A percentile compares a stretch with the other conserved stretches of the same genome.
Evolutionary conservation across 2,113 vertebrate species (phyloP).

Genomic region (Lophotis ruficrista): DNA sequence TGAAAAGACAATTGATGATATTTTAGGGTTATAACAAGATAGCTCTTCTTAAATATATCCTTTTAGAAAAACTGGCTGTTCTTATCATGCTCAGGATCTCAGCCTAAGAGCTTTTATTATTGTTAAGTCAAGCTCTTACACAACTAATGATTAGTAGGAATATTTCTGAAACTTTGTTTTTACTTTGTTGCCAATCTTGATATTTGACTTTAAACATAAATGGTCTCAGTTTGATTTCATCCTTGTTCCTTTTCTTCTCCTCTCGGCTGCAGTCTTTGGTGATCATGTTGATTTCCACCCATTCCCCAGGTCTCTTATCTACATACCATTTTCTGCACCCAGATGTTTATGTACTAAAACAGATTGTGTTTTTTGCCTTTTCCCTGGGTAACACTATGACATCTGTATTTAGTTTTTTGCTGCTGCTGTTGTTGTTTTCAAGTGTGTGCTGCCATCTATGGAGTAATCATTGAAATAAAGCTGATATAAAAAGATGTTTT

Average conservation of each 20-base stretch:
- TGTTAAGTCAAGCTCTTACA: not conserved
- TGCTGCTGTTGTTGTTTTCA: not conserved
- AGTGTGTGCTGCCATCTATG: constrained; percentile 48
- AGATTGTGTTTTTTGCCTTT: not conserved
- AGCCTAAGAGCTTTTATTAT: not conserved
- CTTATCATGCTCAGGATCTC: constrained; percentile 15
- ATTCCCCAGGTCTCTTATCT: not conserved
- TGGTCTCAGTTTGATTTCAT: not conserved
- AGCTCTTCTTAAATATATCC: not conserved
- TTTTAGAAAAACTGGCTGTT: not conserved
- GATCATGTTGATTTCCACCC: not conserved
- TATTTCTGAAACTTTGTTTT: constrained; percentile 31
- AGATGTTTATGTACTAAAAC: not conserved
- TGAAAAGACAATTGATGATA: constrained; percentile 4
- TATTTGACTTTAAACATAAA: not conserved
- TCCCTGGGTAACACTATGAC: not conserved
- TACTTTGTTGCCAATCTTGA: not conserved
- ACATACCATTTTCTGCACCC: not conserved
- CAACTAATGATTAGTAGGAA: not conserved
- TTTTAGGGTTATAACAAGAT: not conserved
- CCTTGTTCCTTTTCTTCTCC: not conserved
- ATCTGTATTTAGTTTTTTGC: constrained; percentile 4
- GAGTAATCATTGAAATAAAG: not conserved
- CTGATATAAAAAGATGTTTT: not conserved
- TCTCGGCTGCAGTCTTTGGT: not conserved